Evolutionary conservation across 2,113 vertebrate species (phyloP).

Genomic region (Cygnus atratus): DNA sequence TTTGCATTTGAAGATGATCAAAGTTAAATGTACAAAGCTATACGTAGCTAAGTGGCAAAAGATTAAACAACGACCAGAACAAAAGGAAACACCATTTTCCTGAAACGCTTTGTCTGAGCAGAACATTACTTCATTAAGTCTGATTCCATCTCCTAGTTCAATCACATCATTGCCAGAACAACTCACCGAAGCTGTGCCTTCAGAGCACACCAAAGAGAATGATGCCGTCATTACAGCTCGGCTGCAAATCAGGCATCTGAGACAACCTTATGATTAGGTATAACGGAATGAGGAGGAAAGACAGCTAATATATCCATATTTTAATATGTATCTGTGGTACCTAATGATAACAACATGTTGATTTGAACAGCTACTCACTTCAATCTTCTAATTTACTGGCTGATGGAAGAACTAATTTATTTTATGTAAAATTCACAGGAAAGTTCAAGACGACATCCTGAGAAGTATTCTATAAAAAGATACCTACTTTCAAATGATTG

Average conservation of each 20-base stretch:
- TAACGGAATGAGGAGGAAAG: neutral
- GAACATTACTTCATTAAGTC: neutral
- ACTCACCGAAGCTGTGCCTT: neutral
- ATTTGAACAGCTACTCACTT: conserved; percentile 6
- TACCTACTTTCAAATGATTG: neutral
- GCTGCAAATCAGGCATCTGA: neutral
- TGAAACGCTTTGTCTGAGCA: neutral
- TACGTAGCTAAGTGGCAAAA: neutral
- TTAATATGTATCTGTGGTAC: conserved; percentile 21
- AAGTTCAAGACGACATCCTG: conserved; percentile 8
- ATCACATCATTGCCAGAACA: neutral
- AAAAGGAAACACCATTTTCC: neutral
- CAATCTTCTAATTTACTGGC: conserved; percentile 29
- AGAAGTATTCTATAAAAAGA: conserved; percentile 24
- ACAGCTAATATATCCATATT: conserved; percentile 11
- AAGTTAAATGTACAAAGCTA: neutral
- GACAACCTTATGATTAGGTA: neutral
- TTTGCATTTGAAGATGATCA: conserved; percentile 13
- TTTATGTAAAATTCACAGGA: conserved; percentile 44
- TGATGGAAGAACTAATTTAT: conserved; percentile 27
- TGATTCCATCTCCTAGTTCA: neutral
- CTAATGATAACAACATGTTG: conserved; percentile 34
- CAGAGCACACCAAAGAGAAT: neutral
- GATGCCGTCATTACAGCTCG: neutral
- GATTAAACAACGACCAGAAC: neutral